Percentiles rank a stretch among this genome's conserved stretches.
These are phyloP conservation scores for Clamator glandarius DNA, from an alignment of 2,797 vertebrate species.

Conservation along the genomic window DNA sequence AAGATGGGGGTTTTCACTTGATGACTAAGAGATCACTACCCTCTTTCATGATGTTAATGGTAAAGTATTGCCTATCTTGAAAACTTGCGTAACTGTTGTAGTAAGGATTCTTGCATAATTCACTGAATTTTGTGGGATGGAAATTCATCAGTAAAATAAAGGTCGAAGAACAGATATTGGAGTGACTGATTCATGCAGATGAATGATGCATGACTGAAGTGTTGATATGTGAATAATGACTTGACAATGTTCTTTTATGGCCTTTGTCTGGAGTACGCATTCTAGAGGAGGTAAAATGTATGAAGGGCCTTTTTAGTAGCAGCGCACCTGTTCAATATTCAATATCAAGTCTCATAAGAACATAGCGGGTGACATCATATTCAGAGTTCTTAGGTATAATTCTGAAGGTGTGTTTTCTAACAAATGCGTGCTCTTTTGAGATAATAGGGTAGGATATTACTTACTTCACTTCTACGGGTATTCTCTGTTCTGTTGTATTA, in stretches of 20 bases:
- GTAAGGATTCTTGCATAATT: background rate
- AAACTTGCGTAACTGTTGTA: background rate
- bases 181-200: background rate
- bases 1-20: background rate
- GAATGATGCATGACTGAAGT: background rate
- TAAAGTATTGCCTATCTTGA: background rate
- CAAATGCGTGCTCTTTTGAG: background rate
- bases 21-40: background rate
- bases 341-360: background rate
- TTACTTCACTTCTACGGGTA: background rate
- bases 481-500: background rate
- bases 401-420: background rate
- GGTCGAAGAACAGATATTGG: background rate
- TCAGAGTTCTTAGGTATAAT: background rate
- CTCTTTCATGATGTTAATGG: background rate
- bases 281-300: background rate
- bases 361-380: background rate
- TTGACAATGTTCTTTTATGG: background rate
- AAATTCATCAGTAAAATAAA: background rate
- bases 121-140: background rate
- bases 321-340: background rate
- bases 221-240: background rate
- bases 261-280: background rate
- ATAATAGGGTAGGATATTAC: background rate
- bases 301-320: background rate